Evolutionary conservation across 2,797 vertebrate genomes (phyloP).

Genomic region (Lophotriccus pileatus): DNA sequence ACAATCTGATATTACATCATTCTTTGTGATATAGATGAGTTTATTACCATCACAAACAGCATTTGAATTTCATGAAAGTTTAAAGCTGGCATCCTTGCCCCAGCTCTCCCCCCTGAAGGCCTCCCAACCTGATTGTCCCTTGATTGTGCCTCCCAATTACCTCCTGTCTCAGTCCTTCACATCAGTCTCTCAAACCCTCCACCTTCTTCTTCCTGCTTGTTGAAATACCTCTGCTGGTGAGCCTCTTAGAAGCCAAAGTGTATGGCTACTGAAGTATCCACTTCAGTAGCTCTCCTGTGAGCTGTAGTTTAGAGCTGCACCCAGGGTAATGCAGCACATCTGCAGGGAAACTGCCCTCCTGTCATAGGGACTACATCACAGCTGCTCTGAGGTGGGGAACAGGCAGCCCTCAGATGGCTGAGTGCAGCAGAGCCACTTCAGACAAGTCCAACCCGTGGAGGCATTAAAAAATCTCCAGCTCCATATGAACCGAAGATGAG

Average conservation of each 20-base stretch:
- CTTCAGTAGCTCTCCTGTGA: background rate
- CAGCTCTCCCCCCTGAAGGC: background rate
- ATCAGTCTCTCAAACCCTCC: background rate
- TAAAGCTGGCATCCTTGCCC: background rate
- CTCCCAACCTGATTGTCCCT: background rate
- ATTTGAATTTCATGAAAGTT: background rate
- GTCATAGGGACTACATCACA: accelerated
- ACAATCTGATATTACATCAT: background rate
- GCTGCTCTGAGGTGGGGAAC: background rate
- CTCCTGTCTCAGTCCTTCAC: background rate
- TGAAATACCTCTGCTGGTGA: background rate
- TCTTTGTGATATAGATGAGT: background rate
- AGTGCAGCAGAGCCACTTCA: background rate
- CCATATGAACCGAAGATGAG: background rate
- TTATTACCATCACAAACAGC: background rate
- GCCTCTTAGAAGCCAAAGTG: background rate
- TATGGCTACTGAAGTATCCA: no score
- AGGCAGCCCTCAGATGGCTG: background rate
- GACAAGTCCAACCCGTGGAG: background rate
- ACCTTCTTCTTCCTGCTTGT: background rate
- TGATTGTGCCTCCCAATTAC: background rate
- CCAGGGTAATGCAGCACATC: background rate
- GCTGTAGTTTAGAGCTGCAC: background rate
- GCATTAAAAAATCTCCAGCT: background rate
- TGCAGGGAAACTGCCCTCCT: background rate